Evolutionary conservation across 2,797 vertebrate species (phyloP), one percentile per base, ranked within the genome.

Genomic region (Oreortyx pictus): DNA sequence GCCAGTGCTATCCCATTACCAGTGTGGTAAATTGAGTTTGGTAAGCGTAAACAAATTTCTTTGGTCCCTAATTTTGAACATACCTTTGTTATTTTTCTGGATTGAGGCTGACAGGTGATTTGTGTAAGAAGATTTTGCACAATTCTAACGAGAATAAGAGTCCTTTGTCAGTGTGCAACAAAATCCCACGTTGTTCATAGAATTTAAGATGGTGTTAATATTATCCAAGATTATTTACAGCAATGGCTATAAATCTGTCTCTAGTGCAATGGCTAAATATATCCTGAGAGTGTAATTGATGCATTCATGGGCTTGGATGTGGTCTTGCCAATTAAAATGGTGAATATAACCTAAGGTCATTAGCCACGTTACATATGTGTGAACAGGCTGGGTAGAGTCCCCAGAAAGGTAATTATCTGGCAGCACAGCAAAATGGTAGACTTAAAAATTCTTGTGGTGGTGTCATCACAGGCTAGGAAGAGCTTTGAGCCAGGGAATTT

Each of bases 41-140:
- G 44, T 85, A 39, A 82, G 50, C 82, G 39, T 79, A 52, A 88
- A 64, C 60, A 88, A 94, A 93, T 93, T 95, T 35, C 66, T 90
- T 90, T 66, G n/a, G 50, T 91, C 23, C 66, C 47, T 87, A n/a
- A 73, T 93, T 95, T 88, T 84, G 54, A 64, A 50, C 20, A 19
- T 77, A 56, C 49, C 60, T 96, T 94, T 86, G 90, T 93, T 79
- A 89, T 94, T 92, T 92, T 78, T 94, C 78, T 64, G 44, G 50
- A 94, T 76, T 74, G 94, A 87, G 85, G 89, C 93, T 82, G 86
- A 86, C 91, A 88, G 82, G 77, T 93, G 93, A 96, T 95, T 87
- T 94, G 65, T 68, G 20, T 93, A 91, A 96, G 91, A 88, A 92
- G 95, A 91, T 92, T 95, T 92, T 68, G 35, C 24, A 1, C 82